Conservation (phyloP, 2,113 vertebrate species). For the Notarius lentiginosus region DNA sequence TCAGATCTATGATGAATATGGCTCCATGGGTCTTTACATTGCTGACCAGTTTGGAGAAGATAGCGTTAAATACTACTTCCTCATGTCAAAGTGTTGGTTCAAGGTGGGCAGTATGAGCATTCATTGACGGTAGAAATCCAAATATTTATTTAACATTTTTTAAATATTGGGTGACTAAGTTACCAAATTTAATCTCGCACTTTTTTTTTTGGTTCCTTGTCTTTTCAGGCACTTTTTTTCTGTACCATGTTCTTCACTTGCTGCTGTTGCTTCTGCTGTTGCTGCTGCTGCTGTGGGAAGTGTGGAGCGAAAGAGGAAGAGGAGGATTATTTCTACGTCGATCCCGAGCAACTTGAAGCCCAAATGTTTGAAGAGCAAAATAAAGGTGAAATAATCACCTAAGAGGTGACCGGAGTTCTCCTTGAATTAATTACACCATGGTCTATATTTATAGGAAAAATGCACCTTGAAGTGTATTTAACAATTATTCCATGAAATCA, state of each 20-base stretch:
- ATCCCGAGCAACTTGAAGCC: slow-evolving; percentile 74
- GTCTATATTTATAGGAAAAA: not conserved
- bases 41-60: slow-evolving; percentile 89
- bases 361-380: slow-evolving; percentile 30
- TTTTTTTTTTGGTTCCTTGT: not conserved
- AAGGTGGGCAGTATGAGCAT: slow-evolving; percentile 77
- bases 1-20: slow-evolving; percentile 83
- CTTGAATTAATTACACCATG: not conserved
- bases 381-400: slow-evolving; percentile 15
- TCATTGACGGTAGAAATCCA: not conserved
- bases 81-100: slow-evolving; percentile 89
- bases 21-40: slow-evolving; percentile 87
- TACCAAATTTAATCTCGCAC: not conserved
- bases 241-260: slow-evolving; percentile 75
- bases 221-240: slow-evolving; percentile 69
- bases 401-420: not conserved
- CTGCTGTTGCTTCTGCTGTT: slow-evolving; percentile 83
- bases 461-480: not conserved
- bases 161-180: not conserved
- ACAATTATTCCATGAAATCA: too few relatives aligned
- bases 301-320: slow-evolving; percentile 68
- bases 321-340: slow-evolving; percentile 53
- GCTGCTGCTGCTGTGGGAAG: slow-evolving; percentile 85
- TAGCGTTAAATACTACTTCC: slow-evolving; percentile 82
- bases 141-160: not conserved